Evolutionary conservation across 2,797 vertebrate species (phyloP).

Genomic region (Podarcis siculus): DNA sequence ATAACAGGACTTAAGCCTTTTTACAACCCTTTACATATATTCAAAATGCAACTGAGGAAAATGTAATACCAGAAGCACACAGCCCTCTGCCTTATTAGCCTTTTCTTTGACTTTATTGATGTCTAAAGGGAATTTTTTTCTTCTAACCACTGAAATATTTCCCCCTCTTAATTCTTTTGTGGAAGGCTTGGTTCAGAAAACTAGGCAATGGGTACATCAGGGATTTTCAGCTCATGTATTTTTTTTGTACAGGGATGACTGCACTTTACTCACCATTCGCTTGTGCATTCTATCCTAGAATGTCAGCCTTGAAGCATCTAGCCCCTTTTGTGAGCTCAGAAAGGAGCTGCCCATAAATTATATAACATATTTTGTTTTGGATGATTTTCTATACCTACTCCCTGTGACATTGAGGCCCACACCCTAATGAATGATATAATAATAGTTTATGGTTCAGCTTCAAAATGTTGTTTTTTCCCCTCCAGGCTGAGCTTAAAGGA

Average conservation of each 20-base stretch:
- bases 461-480: not conserved
- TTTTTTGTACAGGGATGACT: not conserved
- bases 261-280: not conserved
- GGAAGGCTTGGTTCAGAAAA: not conserved
- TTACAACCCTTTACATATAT: not conserved
- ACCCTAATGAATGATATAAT: not conserved
- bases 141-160: not conserved
- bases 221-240: not conserved
- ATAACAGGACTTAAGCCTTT: too few relatives aligned
- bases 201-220: not conserved
- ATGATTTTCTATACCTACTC: not conserved
- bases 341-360: slow-evolving; percentile 17
- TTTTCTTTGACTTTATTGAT: not conserved
- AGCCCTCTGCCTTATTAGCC: not conserved
- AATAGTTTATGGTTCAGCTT: not conserved
- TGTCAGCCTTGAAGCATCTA: not conserved
- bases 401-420: not conserved
- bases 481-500: not conserved
- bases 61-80: not conserved
- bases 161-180: not conserved
- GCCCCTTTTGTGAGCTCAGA: not conserved
- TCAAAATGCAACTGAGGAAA: not conserved
- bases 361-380: not conserved
- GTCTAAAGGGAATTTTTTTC: not conserved
- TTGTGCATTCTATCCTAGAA: not conserved